Base-by-base conservation (phyloP, 2,113 vertebrate genomes). In the Nyctereutes procyonoides region DNA sequence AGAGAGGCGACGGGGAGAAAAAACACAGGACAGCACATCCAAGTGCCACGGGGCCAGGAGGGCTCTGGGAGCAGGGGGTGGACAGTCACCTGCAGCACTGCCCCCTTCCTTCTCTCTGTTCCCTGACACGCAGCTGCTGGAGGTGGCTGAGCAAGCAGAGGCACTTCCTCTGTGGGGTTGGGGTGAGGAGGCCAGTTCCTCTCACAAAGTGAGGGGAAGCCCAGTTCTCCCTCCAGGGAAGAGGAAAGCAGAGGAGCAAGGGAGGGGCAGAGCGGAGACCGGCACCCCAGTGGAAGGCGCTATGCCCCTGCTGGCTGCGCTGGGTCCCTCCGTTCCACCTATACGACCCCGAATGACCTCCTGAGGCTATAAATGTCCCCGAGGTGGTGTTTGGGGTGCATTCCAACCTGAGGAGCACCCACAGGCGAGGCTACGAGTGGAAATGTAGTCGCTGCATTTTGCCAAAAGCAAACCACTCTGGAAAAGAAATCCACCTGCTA, bases 41-140 rank as follows among this genome's bases (percentile, higher is more conserved):
- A n/a, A n/a, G 53, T 16, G 28, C 62, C 12, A 4, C 4, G 9
- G 81, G 19, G 24, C 32, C 3, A 1, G n/a, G 53, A 73, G 9
- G n/a, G 8, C 3, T 0, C 53, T 2, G 48, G 58, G 71, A 38
- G 1, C 0, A 0, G 28, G 85, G 15, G 0, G 15, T 19, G 67
- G 65, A 71, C 1, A 0, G 53, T 11, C 24, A 5, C 35, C 67
- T 2, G 63, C 1, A n/a, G 56, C 51, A 20, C 55, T 2, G 6
- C 20, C 51, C 24, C 20, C 12, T n/a, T n/a, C 58, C n/a, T 8
- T 51, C 48, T 30, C 63, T 51, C 67, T 24, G 35, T 20, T n/a
- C n/a, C 60, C 53, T 35, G 62, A 8, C 62, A 55, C 24, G 48
- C 8, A 3, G 58, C 71, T 43, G 13, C 71, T 22, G 32, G 48